phyloP scores from a whole-genome alignment of 2,888 invertebrate genomes.

The Lochmaea crataegi region DNA sequence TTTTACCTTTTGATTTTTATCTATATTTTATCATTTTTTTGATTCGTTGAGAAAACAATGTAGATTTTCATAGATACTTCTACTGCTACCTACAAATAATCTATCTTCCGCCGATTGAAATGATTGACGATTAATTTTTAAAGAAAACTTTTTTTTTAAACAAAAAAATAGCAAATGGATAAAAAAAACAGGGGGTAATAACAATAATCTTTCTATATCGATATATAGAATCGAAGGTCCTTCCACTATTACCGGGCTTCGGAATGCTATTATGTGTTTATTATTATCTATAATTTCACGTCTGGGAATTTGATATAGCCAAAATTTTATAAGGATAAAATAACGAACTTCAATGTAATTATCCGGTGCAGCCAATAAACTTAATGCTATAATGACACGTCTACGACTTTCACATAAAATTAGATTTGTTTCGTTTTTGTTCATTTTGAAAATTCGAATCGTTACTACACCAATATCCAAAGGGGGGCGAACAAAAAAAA shows the following conservation, averaged over 20 bases:
- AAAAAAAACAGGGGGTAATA: constrained; percentile 9
- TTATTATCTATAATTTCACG: constrained; percentile 44
- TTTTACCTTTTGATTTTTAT: no score
- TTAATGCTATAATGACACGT: constrained; percentile 46
- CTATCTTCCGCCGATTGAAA: background rate
- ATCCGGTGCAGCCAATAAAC: constrained; percentile 39
- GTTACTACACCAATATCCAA: background rate
- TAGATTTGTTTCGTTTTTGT: constrained; percentile 3
- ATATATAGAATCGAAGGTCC: constrained; percentile 17
- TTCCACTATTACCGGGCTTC: constrained; percentile 10
- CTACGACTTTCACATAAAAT: constrained; percentile 31
- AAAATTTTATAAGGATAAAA: constrained; percentile 39
- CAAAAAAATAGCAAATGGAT: background rate
- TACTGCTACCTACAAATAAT: no score
- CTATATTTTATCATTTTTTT: no score
- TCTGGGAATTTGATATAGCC: constrained; percentile 44
- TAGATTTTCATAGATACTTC: no score
- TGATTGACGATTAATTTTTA: background rate
- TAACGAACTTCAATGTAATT: constrained; percentile 42
- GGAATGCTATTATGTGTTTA: constrained; percentile 18
- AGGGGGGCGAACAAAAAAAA: background rate
- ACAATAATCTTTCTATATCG: constrained; percentile 20
- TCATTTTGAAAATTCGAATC: background rate
- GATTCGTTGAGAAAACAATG: no score
- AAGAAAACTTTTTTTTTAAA: background rate